Evolutionary conservation across 2,113 vertebrate genomes (phyloP), one percentile per base, ranked within the genome.

Genomic region (Callochromis pleurospilus): DNA sequence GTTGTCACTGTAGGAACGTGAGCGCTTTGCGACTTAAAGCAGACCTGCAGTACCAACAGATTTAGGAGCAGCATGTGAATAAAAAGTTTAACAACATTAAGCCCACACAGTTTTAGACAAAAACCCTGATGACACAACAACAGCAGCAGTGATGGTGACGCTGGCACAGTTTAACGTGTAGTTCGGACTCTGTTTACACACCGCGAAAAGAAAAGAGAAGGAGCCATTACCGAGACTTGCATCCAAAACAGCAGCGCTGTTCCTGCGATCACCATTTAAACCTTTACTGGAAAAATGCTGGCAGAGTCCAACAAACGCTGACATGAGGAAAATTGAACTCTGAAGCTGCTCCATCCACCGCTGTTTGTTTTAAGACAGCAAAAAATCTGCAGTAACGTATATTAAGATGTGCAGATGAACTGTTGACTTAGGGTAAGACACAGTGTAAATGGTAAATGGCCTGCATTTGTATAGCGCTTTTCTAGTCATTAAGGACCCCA

Each of bases 381-480:
- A 65, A n/a, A 38, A 12, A 7, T 65, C 4, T 65, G 0, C 31
- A 38, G 0, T 2, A 7, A 65, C 1, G 0, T n/a, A 36, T n/a
- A 1, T 65, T 36, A 3, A 36, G 1, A 65, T 36, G 29, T 12
- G 60, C 17, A 38, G 17, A 65, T 38, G 10, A 65, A 65, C 60
- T 12, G 4, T 38, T 65, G 9, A 33, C 29, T 33, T 60, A 60
- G 33, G 33, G 7, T 33, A 33, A 33, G 33, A 33, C 33, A 7
- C 33, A 33, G 3, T 33, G 33, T 21, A 21, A 21, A 75, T 26
- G 36, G 36, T 38, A 38, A 38, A 38, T 10, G 36, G 36, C 9
- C 36, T 38, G 36, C 36, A 10, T 38, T 10, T 1, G 36, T 38
- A 10, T 1, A 38, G 36, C 9, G 0, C 36, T 38, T 38, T 38